These are phyloP conservation scores for Stichopus horrens DNA, from an alignment of 53 echinoderm and acorn worm genomes.

Conservation along the genomic window DNA sequence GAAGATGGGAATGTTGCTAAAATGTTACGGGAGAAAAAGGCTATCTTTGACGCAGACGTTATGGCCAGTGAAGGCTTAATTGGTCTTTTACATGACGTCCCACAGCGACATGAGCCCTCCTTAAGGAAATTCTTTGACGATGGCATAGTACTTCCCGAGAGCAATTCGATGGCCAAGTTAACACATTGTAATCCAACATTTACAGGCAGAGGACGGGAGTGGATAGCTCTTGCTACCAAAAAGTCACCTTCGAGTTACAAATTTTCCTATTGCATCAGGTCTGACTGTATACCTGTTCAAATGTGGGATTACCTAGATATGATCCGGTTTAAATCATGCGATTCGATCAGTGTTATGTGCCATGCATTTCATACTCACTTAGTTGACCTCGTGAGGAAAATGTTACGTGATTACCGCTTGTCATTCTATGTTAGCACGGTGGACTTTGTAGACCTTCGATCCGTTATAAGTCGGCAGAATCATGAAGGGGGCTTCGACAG, in stretches of 20 bases:
- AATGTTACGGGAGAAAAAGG: neutral
- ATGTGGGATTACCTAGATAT: slow-evolving; percentile 44
- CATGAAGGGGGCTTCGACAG: slow-evolving; percentile 15
- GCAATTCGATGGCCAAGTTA: neutral
- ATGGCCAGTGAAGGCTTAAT: neutral
- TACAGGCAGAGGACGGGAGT: neutral
- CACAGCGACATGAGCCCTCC: neutral
- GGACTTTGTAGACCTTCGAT: slow-evolving; percentile 1
- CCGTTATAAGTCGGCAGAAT: neutral
- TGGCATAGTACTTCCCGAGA: neutral
- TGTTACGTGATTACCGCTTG: slow-evolving; percentile 7
- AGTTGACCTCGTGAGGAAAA: neutral
- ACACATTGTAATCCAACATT: slow-evolving; percentile 33
- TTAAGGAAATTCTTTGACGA: slow-evolving; percentile 34
- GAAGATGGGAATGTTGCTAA: neutral
- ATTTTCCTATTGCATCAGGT: neutral
- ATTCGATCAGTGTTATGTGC: slow-evolving; percentile 32
- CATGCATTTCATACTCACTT: slow-evolving; percentile 11
- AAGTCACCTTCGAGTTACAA: neutral
- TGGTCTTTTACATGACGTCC: slow-evolving; percentile 22
- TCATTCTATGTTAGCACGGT: neutral
- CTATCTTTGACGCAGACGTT: slow-evolving; percentile 8
- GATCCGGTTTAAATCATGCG: neutral
- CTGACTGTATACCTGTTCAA: slow-evolving; percentile 31
- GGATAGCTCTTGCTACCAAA: neutral